Evolutionary conservation across 2,888 invertebrate species (phyloP), one percentile per base, ranked within the genome.

Genomic region (Seira ritae): DNA sequence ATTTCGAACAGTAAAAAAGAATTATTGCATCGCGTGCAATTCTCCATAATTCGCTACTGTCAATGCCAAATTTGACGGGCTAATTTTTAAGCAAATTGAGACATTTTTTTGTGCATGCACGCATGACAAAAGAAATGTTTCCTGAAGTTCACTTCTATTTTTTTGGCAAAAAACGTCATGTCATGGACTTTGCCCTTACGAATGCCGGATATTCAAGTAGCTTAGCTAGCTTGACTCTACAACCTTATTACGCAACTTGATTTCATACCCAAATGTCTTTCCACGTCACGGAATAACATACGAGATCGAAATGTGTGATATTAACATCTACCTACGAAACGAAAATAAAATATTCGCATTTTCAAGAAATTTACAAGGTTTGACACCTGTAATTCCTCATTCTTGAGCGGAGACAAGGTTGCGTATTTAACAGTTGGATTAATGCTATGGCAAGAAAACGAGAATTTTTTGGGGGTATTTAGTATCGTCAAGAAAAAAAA

Each of bases 301-400:
- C 42, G 42, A 42, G 4, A 42, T 42, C 42, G 12, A 42, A 4
- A 42, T 42, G 12, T 42, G 42, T 60, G 60, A 60, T 60, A 60
- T 60, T 10, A 60, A n/a, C 60, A 60, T n/a, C n/a, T n/a, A n/a
- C n/a, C n/a, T n/a, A n/a, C n/a, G n/a, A n/a, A n/a, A n/a, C 3
- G 17, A 60, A 10, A n/a, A 60, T 3, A 60, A 60, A 60, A 60
- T 10, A 60, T 4, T 17, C n/a, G 60, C n/a, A 60, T n/a, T n/a
- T n/a, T n/a, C n/a, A 60, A 60, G n/a, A 17, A 10, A 10, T 15
- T n/a, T 73, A 62, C 68, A 80, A 73, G 80, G 68, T 73, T 73
- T 68, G 80, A 80, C 80, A 73, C 68, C 80, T 80, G 73, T 73
- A 69, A 68, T 68, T 80, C 68, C 80, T 73, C 73, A 69, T 42